Base-by-base conservation (phyloP, 2,888 invertebrate genomes). In the Leucania comma region DNA sequence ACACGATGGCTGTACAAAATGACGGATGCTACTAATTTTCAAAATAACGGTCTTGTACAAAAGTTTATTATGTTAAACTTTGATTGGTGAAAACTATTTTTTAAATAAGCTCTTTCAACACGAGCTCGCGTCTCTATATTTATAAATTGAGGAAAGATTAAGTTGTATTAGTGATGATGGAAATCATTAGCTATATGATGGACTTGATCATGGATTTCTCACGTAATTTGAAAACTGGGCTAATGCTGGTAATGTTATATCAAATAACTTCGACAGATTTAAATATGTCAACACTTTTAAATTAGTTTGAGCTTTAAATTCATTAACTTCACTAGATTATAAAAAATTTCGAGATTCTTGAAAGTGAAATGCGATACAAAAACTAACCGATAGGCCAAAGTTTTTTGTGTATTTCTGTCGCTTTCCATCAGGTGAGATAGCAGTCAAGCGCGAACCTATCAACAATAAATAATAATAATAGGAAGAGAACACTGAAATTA, bases 1-100 rank as follows among this genome's bases (percentile, higher is more conserved):
- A 35, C 24, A 67, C 56, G 60, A 63, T 61, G 38, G 65, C 53
- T n/a, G 50, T 65, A 78, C 70, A 66, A 80, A 75, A 66, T 73
- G 62, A 61, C 81, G 75, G 72, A 78, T 72, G 67, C 61, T 14
- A 62, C 70, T 78, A 75, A 75, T 78, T 83, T 75, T 51, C 1
- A 72, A 72, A 81, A 73, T 83, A 82, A 82, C 83, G 83, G 81
- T 24, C 38, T 46, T 57, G 42, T 53, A 67, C 63, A 56, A 65
- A 59, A 58, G 0, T 58, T 46, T 70, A 66, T 58, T 53, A 72
- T 53, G 42, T 62, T 46, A 38, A 63, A 51, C 50, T 56, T 50
- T 70, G 57, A 78, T 77, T 48, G 68, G 68, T 72, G 61, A 77
- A 82, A 73, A 71, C 48, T 32, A 67, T 80, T 81, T 72, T 42